Conservation (phyloP, 2,113 vertebrate genomes). For the Elephantulus edwardii region DNA sequence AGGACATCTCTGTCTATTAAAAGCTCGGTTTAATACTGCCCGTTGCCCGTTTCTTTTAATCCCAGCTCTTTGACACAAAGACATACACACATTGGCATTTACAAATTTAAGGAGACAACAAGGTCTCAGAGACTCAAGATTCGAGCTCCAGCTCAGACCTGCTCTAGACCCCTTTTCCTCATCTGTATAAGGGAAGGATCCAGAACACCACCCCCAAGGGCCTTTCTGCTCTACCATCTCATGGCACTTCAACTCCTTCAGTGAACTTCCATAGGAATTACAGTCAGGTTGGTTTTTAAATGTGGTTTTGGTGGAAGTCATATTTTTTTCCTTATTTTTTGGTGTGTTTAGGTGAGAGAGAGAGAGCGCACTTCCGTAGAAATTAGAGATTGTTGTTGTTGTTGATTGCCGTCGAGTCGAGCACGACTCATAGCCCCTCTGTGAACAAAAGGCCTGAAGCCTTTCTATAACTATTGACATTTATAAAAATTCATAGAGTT, state of each 20-base stretch:
- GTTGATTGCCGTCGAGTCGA: too few relatives aligned
- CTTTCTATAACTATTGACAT: too few relatives aligned
- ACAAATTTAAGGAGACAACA: not conserved
- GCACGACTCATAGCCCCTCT: too few relatives aligned
- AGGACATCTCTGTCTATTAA: not conserved
- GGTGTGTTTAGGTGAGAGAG: too few relatives aligned
- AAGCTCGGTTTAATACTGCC: not conserved
- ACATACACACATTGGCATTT: not conserved
- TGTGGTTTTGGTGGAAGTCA: too few relatives aligned
- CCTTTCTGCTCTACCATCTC: not conserved
- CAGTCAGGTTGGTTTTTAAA: not conserved
- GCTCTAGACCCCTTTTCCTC: conserved; percentile 5
- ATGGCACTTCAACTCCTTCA: not conserved
- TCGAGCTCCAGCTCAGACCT: not conserved
- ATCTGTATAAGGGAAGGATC: not conserved
- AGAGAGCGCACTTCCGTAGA: too few relatives aligned
- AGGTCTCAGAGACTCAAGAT: not conserved
- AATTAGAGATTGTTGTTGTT: too few relatives aligned
- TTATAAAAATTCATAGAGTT: too few relatives aligned
- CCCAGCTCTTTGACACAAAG: not conserved
- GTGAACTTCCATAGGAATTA: conserved; percentile 23
- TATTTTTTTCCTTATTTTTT: too few relatives aligned
- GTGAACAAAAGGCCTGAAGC: too few relatives aligned
- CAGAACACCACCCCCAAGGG: not conserved
- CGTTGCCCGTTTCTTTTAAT: not conserved